These are phyloP conservation scores for Eupeodes latifasciatus DNA, from an alignment of 2,888 invertebrate species.

Conservation along the genomic window DNA sequence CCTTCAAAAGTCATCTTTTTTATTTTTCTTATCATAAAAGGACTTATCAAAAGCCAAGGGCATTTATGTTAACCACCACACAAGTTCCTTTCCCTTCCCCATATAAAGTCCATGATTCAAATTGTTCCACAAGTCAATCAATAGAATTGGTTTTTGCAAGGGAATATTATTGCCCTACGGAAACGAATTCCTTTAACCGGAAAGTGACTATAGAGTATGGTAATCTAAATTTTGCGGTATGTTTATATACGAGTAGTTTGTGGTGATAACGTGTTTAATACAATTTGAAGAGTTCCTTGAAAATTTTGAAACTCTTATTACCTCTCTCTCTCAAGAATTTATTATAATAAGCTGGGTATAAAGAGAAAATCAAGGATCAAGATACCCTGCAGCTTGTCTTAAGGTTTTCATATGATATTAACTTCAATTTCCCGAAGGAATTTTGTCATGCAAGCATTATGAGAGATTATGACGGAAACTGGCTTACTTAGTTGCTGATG, in stretches of 20 bases:
- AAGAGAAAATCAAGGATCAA: not conserved
- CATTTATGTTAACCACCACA: slow-evolving; percentile 9
- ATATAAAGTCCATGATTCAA: not conserved
- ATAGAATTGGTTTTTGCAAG: slow-evolving; percentile 33
- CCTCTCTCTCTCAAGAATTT: slow-evolving; percentile 7
- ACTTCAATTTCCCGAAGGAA: slow-evolving; percentile 17
- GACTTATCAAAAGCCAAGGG: slow-evolving; percentile 15
- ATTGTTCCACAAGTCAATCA: slow-evolving; percentile 41
- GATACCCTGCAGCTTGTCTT: slow-evolving; percentile 19
- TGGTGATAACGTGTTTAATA: slow-evolving; percentile 11
- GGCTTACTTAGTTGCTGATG: slow-evolving; percentile 1
- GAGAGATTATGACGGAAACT: slow-evolving; percentile 23
- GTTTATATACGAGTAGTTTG: slow-evolving; percentile 1
- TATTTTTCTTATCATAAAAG: not conserved
- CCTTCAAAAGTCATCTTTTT: slow-evolving; percentile 23
- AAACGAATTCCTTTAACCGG: slow-evolving; percentile 47
- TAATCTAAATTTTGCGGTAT: slow-evolving; percentile 36
- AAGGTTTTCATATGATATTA: slow-evolving; percentile 1
- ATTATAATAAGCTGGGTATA: not conserved
- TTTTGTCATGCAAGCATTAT: slow-evolving; percentile 8
- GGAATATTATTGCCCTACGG: slow-evolving; percentile 45
- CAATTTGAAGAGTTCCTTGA: slow-evolving; percentile 15
- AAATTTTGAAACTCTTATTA: slow-evolving; percentile 8
- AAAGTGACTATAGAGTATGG: slow-evolving; percentile 1
- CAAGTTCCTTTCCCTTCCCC: not conserved